Conservation (phyloP, 2,888 invertebrate genomes). For the Eledona agricola region DNA sequence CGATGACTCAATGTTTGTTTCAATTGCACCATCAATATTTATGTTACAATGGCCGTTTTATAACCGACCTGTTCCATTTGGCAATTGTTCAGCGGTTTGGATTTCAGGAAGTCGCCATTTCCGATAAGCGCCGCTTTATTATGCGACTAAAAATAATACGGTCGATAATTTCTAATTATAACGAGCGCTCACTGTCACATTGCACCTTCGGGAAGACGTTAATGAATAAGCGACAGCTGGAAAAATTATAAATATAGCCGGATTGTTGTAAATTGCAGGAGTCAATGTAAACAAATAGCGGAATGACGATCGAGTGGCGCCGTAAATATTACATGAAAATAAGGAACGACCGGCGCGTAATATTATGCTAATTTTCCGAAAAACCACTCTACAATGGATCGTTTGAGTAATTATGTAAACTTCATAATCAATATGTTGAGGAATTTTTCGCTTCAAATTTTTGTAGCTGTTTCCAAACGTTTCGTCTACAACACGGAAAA, state of each 20-base stretch:
- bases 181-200: slow-evolving; percentile 16
- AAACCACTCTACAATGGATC: too few species aligned
- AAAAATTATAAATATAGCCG: neutral
- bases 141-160: slow-evolving; percentile 29
- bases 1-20: neutral
- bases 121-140: slow-evolving; percentile 20
- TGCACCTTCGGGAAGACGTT: neutral
- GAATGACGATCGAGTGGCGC: neutral
- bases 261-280: neutral
- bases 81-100: slow-evolving; percentile 16
- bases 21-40: slow-evolving; percentile 15
- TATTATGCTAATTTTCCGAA: too few species aligned
- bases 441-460: too few species aligned
- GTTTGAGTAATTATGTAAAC: too few species aligned
- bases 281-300: slow-evolving; percentile 10
- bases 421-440: too few species aligned
- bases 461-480: too few species aligned
- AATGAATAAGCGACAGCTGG: neutral
- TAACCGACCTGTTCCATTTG: slow-evolving; percentile 3
- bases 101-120: slow-evolving; percentile 26
- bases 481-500: too few species aligned
- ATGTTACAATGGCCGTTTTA: slow-evolving; percentile 1
- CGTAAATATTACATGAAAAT: too few species aligned
- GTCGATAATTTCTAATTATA: slow-evolving; percentile 29
- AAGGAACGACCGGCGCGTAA: too few species aligned